A percentile compares a stretch with the other conserved stretches of the same genome.
phyloP scores from a whole-genome alignment of 2,888 invertebrate genomes.

The Malthinus flaveolus region DNA sequence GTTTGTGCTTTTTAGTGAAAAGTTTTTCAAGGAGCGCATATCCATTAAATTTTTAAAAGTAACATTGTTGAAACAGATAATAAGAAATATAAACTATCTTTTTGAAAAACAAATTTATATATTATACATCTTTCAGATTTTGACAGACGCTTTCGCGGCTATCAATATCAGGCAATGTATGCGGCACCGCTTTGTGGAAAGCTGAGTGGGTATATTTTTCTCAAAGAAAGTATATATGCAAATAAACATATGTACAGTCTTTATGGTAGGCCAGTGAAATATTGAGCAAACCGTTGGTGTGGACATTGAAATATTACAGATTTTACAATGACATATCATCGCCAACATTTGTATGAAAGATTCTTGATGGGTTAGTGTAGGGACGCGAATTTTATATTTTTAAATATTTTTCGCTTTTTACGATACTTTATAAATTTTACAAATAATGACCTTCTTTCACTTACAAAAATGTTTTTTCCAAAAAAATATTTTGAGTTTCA shows the following conservation, averaged over 20 bases:
- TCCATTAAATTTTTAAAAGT: not conserved
- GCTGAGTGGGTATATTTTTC: constrained; percentile 55
- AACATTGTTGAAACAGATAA: no score
- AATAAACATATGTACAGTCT: constrained; percentile 51
- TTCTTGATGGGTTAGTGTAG: constrained; percentile 51
- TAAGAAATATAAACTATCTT: constrained; percentile 15
- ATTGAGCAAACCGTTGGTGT: constrained; percentile 45
- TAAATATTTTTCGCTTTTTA: no score
- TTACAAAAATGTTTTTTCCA: no score
- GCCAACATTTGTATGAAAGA: constrained; percentile 52
- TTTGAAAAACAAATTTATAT: constrained; percentile 41
- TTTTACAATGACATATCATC: constrained; percentile 56
- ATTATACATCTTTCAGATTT: constrained; percentile 50
- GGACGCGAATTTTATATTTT: not conserved
- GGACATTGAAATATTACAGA: constrained; percentile 55
- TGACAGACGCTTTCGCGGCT: constrained; percentile 53
- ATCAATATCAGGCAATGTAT: constrained; percentile 52
- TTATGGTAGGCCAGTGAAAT: constrained; percentile 35
- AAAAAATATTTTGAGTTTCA: no score
- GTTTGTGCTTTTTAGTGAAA: not conserved
- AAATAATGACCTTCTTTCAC: no score
- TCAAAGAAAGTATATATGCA: constrained; percentile 51
- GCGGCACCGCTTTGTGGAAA: constrained; percentile 44
- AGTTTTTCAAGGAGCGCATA: not conserved
- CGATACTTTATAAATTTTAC: no score